A percentile compares a stretch with the other conserved stretches of the same genome.
phyloP scores from a whole-genome alignment of 1,140 invertebrate species.

The Ericerus pela region DNA sequence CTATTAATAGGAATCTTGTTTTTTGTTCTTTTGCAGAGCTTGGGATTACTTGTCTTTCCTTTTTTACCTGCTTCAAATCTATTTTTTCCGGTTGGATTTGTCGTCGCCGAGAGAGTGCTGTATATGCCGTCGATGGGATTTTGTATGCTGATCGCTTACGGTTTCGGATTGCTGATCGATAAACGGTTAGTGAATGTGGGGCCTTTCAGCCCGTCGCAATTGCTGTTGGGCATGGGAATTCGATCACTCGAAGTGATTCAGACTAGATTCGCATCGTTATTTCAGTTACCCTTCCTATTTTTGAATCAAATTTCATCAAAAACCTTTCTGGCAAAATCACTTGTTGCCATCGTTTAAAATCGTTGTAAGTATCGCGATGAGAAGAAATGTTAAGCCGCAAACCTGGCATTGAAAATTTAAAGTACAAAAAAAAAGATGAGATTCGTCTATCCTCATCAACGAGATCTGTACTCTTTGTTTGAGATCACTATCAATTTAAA shows the following conservation, averaged over 20 bases:
- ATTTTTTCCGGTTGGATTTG: slow-evolving; percentile 94
- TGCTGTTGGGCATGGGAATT: neutral
- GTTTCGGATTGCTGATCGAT: slow-evolving; percentile 39
- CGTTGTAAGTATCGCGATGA: too few relatives aligned
- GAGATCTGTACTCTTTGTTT: too few relatives aligned
- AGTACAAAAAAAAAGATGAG: too few relatives aligned
- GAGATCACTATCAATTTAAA: too few relatives aligned
- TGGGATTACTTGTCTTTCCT: slow-evolving; percentile 73
- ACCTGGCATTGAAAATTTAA: too few relatives aligned
- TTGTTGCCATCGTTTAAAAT: too few relatives aligned
- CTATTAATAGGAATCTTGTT: too few relatives aligned
- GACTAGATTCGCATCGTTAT: too few relatives aligned
- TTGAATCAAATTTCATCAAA: neutral
- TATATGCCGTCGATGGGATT: slow-evolving; percentile 97
- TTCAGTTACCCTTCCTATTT: neutral
- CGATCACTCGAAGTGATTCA: neutral
- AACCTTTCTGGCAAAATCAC: too few relatives aligned
- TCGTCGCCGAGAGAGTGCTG: slow-evolving; percentile 85
- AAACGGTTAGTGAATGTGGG: slow-evolving; percentile 38
- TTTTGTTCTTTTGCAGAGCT: slow-evolving; percentile 48
- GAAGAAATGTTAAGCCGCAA: too few relatives aligned
- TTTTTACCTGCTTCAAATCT: slow-evolving; percentile 93
- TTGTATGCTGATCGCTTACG: slow-evolving; percentile 80
- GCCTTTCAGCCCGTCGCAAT: slow-evolving; percentile 26
- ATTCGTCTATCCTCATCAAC: too few relatives aligned